phyloP scores from a whole-genome alignment of 2,797 vertebrate genomes.

The Lagorchestes hirsutus region DNA sequence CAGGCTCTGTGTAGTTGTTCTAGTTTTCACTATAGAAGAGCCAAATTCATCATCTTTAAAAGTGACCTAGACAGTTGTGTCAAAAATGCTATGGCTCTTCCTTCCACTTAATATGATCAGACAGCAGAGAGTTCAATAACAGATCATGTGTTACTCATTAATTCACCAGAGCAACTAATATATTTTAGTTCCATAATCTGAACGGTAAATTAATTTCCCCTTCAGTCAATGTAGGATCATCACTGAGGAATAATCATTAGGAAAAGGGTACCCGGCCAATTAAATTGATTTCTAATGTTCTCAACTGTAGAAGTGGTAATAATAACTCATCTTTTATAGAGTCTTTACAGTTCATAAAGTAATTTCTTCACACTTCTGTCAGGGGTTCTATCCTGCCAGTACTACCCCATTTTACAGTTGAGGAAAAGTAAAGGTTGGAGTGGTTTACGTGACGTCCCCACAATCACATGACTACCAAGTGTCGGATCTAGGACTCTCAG shows the following conservation, averaged over 20 bases:
- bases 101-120: conserved; percentile 36
- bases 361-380: not conserved
- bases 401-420: not conserved
- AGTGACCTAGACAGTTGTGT: not conserved
- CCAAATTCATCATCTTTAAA: not conserved
- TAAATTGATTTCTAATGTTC: conserved; percentile 22
- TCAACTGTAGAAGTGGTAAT: conserved; percentile 33
- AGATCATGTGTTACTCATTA: conserved; percentile 44
- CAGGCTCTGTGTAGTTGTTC: not conserved
- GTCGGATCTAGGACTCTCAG: not conserved
- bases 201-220: conserved; percentile 30
- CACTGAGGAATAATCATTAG: conserved; percentile 23
- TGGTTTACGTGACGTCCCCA: not conserved
- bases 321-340: not conserved
- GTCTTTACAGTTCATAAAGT: not conserved
- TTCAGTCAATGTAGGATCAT: not conserved
- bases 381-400: not conserved
- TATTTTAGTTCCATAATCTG: conserved; percentile 42
- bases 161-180: conserved; percentile 56
- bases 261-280: conserved; percentile 7
- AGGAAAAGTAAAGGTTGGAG: not conserved
- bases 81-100: not conserved
- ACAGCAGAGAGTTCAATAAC: conserved; percentile 37
- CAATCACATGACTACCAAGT: not conserved
- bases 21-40: conserved; percentile 17